Base-by-base conservation (phyloP, 2,113 vertebrate genomes). In the Thalassarche chlororhynchos region DNA sequence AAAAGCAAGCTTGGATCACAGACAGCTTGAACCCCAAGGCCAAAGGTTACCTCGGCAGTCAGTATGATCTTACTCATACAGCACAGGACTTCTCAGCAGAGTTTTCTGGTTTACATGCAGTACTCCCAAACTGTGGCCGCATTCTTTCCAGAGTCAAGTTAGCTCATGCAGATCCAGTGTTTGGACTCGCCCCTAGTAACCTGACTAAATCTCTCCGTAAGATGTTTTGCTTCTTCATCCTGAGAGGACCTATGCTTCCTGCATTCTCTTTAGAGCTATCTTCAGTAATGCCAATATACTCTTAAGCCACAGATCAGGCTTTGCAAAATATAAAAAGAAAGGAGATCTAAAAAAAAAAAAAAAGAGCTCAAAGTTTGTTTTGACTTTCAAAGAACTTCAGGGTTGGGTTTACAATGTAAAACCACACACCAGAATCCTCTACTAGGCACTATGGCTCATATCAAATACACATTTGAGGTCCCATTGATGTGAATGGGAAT, bases 21-120 rank as follows among this genome's bases (percentile, higher is more conserved):
- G 89, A 54, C 70, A 93, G 36, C 81, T 90, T 93, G 65, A 91
- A 83, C 57, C 57, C 52, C 12, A 49, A 72, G 70, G 94, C 65
- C 70, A 93, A 79, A 93, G 78, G 94, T 84, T 94, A 57, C 47
- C 44, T 94, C 79, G 68, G 89, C 84, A 93, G 74, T 47, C 65
- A 79, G 32, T 40, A 16, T 44, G 47, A 34, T 82, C 51, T 89
- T 75, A 89, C 32, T 96, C 51, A 47, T 79, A 58, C 15, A 76
- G 57, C 34, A n/a, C 12, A 84, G 21, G 44, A 69, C 36, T 84
- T 68, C 65, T 93, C 74, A 91, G 72, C 69, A 85, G n/a, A 49
- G 28, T 71, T 94, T 83, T 54, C 44, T 89, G 51, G 23, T 84
- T 93, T 84, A 58, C 9, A 17, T 20, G 28, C 57, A 89, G 32